Percentiles rank a stretch among this genome's conserved stretches.
Conservation (phyloP, 2,888 invertebrate species). For the Pyralis farinalis region DNA sequence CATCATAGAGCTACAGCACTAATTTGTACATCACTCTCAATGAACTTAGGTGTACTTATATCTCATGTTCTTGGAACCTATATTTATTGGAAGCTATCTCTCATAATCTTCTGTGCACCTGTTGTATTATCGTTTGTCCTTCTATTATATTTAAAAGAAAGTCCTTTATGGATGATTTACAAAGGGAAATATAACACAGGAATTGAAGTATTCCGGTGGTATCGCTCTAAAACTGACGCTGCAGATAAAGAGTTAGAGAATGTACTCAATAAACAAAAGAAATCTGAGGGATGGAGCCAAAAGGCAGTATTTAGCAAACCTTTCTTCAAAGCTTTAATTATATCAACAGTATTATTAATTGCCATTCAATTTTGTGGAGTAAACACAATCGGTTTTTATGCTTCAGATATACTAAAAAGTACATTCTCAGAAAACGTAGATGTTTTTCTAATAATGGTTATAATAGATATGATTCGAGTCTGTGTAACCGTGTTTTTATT, state of each 20-base stretch:
- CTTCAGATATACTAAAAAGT: conserved; percentile 36
- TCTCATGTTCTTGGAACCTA: conserved; percentile 38
- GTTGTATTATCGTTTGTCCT: conserved; percentile 29
- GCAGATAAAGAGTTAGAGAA: conserved; percentile 37
- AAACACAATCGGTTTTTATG: conserved; percentile 44
- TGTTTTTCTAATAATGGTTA: conserved; percentile 38
- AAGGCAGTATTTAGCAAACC: conserved; percentile 31
- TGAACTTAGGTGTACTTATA: conserved; percentile 33
- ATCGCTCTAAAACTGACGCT: conserved; percentile 35
- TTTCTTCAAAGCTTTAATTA: conserved; percentile 31
- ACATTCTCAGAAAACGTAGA: conserved; percentile 39
- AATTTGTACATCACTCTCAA: conserved; percentile 30
- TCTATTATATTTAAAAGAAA: conserved; percentile 41
- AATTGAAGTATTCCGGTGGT: conserved; percentile 32
- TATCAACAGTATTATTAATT: conserved; percentile 29
- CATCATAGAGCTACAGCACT: conserved; percentile 39
- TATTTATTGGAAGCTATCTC: conserved; percentile 35
- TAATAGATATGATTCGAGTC: conserved; percentile 38
- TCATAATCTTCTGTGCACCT: conserved; percentile 34
- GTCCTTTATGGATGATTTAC: conserved; percentile 48
- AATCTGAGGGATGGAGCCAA: conserved; percentile 21
- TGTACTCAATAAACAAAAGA: conserved; percentile 30
- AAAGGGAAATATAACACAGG: conserved; percentile 42
- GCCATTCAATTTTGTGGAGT: conserved; percentile 42
- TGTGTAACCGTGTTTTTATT: conserved; percentile 24